These are phyloP conservation scores for Colinus virginianus DNA, from an alignment of 2,113 vertebrate genomes.

Conservation along the genomic window DNA sequence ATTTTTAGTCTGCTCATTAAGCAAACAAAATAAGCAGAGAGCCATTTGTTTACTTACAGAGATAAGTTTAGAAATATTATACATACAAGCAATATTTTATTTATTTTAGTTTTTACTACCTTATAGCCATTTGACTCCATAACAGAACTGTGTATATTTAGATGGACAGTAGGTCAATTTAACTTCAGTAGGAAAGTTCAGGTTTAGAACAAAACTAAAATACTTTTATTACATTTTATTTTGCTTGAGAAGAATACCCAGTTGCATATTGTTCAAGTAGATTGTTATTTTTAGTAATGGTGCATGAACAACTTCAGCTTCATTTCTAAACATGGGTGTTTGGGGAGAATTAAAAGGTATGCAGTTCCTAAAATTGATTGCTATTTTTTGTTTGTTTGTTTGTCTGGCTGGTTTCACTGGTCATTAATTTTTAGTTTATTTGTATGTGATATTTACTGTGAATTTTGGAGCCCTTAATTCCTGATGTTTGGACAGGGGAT, in stretches of 20 bases:
- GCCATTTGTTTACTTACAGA: not conserved
- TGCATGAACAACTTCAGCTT: not conserved
- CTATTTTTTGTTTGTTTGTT: not conserved
- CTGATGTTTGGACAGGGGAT: not conserved
- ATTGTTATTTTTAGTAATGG: slow-evolving; percentile 4
- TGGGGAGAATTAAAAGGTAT: not conserved
- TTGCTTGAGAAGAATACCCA: not conserved
- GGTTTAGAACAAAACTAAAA: not conserved
- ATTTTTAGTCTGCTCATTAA: slow-evolving; percentile 20
- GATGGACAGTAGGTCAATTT: not conserved
- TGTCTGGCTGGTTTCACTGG: slow-evolving; percentile 7
- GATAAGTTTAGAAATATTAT: not conserved
- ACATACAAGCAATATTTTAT: not conserved
- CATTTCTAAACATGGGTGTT: not conserved
- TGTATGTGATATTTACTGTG: not conserved
- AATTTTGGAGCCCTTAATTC: not conserved
- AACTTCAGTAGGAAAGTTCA: not conserved
- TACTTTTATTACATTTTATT: not conserved
- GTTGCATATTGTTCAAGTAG: not conserved
- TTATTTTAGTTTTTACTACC: not conserved
- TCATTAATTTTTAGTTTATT: slow-evolving; percentile 30
- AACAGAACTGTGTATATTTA: not conserved
- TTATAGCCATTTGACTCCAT: not conserved
- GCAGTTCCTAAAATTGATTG: not conserved
- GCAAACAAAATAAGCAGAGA: not conserved